Conservation (phyloP, 2,888 invertebrate species). For the Epinotia nisella region DNA sequence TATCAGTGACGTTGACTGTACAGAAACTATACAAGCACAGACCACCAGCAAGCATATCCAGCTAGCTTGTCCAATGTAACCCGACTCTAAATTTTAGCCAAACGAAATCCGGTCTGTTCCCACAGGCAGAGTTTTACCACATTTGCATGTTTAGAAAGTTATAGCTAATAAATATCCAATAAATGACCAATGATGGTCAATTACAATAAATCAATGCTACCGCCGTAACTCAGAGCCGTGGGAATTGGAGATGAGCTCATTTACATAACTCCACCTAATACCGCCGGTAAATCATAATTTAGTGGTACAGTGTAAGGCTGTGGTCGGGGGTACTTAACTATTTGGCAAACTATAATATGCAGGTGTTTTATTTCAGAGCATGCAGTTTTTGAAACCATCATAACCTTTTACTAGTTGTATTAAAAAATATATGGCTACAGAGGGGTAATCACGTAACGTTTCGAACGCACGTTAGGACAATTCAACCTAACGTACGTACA, state of each 20-base stretch:
- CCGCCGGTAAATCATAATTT: slow-evolving; percentile 44
- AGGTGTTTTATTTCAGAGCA: too few relatives aligned
- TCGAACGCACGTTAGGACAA: too few relatives aligned
- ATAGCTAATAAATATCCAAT: slow-evolving; percentile 36
- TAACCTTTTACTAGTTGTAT: too few relatives aligned
- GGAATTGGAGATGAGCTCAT: slow-evolving; percentile 41
- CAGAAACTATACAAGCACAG: neutral
- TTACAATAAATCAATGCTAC: slow-evolving; percentile 43
- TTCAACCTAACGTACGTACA: too few relatives aligned
- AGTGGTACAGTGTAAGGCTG: slow-evolving; percentile 33
- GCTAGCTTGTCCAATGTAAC: neutral
- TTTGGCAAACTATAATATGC: too few relatives aligned
- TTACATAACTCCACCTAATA: slow-evolving; percentile 44
- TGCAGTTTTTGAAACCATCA: too few relatives aligned
- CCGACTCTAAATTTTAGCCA: neutral
- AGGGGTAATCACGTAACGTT: too few relatives aligned
- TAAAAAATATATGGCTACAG: too few relatives aligned
- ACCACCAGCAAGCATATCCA: neutral
- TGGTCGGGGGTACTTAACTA: neutral
- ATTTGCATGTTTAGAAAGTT: slow-evolving; percentile 37
- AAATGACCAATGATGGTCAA: slow-evolving; percentile 36
- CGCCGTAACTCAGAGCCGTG: slow-evolving; percentile 38
- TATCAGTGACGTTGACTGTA: neutral
- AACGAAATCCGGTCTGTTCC: slow-evolving; percentile 12
- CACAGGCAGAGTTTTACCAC: slow-evolving; percentile 16